phyloP scores from a whole-genome alignment of 2,888 invertebrate species.

The Scaptomyza caliginosa region DNA sequence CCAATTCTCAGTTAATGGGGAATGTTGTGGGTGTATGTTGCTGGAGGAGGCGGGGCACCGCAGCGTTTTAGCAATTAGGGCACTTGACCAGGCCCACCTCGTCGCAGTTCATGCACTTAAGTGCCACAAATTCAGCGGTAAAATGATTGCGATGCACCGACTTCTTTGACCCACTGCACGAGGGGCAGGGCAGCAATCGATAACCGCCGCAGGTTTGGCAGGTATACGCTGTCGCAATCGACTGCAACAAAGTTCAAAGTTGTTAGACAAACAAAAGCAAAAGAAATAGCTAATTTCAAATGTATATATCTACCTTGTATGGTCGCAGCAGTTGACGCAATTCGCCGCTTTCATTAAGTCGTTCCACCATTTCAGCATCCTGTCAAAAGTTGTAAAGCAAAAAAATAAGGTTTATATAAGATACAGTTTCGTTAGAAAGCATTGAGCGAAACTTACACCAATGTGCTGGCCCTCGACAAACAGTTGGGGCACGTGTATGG shows the following conservation, averaged over 20 bases:
- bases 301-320: slow-evolving; percentile 87
- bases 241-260: slow-evolving; percentile 83
- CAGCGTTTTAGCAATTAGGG: slow-evolving; percentile 91
- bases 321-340: slow-evolving; percentile 94
- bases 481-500: slow-evolving; percentile 94
- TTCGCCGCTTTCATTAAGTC: slow-evolving; percentile 96
- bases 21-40: not conserved
- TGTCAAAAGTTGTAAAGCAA: not conserved
- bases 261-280: not conserved
- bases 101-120: slow-evolving; percentile 97
- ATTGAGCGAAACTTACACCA: slow-evolving; percentile 85
- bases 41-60: not conserved
- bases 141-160: slow-evolving; percentile 97
- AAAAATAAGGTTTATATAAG: no score
- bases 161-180: slow-evolving; percentile 98
- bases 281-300: not conserved
- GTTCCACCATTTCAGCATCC: slow-evolving; percentile 94
- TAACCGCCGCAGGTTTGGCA: slow-evolving; percentile 97
- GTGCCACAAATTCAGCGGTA: slow-evolving; percentile 95
- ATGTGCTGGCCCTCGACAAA: slow-evolving; percentile 97
- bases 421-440: not conserved
- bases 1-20: not conserved
- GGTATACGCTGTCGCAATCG: slow-evolving; percentile 90
- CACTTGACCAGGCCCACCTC: slow-evolving; percentile 96
- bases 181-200: slow-evolving; percentile 93